These are phyloP conservation scores for Triops longicaudatus DNA, from an alignment of 1,140 invertebrate species.

Conservation along the genomic window DNA sequence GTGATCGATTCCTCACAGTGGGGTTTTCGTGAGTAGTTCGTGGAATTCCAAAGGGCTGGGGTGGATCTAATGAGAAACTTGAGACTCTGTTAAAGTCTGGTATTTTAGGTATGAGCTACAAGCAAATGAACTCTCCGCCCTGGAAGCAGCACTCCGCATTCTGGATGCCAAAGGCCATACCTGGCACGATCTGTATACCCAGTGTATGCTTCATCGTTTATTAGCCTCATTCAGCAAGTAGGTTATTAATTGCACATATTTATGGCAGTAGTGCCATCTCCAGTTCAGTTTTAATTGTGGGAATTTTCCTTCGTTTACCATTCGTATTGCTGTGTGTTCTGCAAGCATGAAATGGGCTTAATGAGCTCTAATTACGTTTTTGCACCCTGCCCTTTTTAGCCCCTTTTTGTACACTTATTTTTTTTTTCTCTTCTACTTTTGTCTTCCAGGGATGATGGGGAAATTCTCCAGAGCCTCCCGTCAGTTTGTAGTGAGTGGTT, in stretches of 20 bases:
- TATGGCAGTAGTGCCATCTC: not conserved
- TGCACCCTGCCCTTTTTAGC: not conserved
- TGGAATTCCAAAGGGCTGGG: not conserved
- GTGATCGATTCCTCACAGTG: slow-evolving; percentile 20
- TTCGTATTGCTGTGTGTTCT: not conserved
- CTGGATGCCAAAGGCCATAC: slow-evolving; percentile 60
- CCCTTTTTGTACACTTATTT: not conserved
- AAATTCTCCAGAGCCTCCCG: slow-evolving; percentile 33
- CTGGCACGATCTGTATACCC: slow-evolving; percentile 71
- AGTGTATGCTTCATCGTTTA: slow-evolving; percentile 67
- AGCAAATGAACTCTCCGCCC: slow-evolving; percentile 56
- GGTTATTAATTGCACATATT: slow-evolving; percentile 13
- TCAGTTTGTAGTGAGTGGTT: slow-evolving; percentile 25
- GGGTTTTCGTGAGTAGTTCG: not conserved
- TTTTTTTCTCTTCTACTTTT: not conserved
- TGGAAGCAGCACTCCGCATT: slow-evolving; percentile 41
- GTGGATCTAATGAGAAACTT: slow-evolving; percentile 44
- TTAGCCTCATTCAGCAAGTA: slow-evolving; percentile 48
- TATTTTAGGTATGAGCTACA: slow-evolving; percentile 48
- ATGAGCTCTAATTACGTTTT: not conserved
- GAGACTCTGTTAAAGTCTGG: not conserved
- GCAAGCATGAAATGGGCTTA: slow-evolving; percentile 1
- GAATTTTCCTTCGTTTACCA: not conserved
- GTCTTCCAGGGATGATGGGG: not conserved
- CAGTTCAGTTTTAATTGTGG: not conserved